Conservation (phyloP, 2,113 vertebrate species). For the Megatriorchis doriae region DNA sequence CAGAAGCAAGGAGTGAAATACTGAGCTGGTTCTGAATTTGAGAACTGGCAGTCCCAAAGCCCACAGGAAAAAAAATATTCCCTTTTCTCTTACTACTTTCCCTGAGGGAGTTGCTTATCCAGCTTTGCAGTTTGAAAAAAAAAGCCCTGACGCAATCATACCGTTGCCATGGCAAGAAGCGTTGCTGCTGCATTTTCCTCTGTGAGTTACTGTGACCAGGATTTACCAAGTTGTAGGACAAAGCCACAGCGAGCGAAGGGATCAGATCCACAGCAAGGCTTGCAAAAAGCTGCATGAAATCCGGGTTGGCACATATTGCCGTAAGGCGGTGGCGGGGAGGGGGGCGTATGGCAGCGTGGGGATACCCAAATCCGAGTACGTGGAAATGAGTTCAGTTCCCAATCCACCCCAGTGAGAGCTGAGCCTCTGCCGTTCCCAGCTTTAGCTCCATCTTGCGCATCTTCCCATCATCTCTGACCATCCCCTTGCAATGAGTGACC, state of each 20-base stretch:
- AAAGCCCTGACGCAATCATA: conserved; percentile 2
- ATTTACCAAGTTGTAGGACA: neutral
- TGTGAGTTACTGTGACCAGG: neutral
- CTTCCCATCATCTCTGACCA: neutral
- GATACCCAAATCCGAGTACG: neutral
- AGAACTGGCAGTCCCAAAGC: neutral
- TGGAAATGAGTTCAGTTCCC: neutral
- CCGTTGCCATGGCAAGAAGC: conserved; percentile 17
- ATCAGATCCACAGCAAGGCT: neutral
- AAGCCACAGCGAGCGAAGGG: neutral
- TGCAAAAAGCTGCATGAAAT: neutral
- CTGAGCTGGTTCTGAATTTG: neutral
- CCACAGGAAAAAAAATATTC: neutral
- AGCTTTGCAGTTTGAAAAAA: neutral
- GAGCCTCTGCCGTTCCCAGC: neutral
- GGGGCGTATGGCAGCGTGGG: fast-evolving
- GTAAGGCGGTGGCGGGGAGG: fast-evolving
- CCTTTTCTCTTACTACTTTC: neutral
- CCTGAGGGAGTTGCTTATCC: conserved; percentile 15
- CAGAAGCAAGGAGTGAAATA: neutral
- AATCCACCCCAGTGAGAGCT: fast-evolving
- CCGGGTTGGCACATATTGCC: neutral
- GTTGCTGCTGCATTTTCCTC: neutral
- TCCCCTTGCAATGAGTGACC: neutral
- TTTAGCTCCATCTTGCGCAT: neutral